A percentile compares a stretch with the other conserved stretches of the same genome.
These are phyloP conservation scores for Andrena haemorrhoa DNA, from an alignment of 2,888 invertebrate genomes.

Conservation along the genomic window DNA sequence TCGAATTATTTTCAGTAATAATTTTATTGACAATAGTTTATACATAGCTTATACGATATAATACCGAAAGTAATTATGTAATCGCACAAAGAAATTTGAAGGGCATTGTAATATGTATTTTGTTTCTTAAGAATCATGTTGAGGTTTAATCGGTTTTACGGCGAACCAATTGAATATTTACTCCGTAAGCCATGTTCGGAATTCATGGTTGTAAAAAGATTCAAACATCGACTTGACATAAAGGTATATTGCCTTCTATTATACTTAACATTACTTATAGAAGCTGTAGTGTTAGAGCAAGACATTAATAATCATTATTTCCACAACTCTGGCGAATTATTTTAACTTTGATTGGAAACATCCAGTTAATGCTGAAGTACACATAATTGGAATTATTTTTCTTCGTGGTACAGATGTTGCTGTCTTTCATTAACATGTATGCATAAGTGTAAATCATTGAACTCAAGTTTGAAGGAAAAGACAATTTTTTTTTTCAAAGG, in stretches of 20 bases:
- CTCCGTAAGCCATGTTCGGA: conserved; percentile 12
- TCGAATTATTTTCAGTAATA: not conserved
- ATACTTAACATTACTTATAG: not conserved
- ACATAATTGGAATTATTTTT: not conserved
- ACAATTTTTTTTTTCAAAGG: too few species aligned
- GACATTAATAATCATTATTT: not conserved
- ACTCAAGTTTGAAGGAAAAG: too few species aligned
- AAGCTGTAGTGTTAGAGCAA: not conserved
- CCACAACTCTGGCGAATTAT: too few species aligned
- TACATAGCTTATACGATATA: conserved; percentile 8
- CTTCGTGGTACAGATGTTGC: not conserved
- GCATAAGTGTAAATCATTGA: too few species aligned
- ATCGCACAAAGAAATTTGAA: conserved; percentile 16
- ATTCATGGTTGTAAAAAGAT: conserved; percentile 39
- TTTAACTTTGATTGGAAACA: too few species aligned
- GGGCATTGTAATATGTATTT: conserved; percentile 2
- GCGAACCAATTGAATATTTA: conserved; percentile 11
- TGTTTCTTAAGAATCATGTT: conserved; percentile 43
- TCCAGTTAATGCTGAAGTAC: not conserved
- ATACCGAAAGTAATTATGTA: conserved; percentile 31
- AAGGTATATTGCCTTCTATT: conserved; percentile 36
- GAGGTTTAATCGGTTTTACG: conserved; percentile 24
- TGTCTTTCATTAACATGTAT: not conserved
- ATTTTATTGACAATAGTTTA: conserved; percentile 14
- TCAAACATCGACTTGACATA: conserved; percentile 34